Evolutionary conservation across 2,797 vertebrate species (phyloP), one percentile per base, ranked within the genome.

Genomic region (Myoxocephalus aenaeus): DNA sequence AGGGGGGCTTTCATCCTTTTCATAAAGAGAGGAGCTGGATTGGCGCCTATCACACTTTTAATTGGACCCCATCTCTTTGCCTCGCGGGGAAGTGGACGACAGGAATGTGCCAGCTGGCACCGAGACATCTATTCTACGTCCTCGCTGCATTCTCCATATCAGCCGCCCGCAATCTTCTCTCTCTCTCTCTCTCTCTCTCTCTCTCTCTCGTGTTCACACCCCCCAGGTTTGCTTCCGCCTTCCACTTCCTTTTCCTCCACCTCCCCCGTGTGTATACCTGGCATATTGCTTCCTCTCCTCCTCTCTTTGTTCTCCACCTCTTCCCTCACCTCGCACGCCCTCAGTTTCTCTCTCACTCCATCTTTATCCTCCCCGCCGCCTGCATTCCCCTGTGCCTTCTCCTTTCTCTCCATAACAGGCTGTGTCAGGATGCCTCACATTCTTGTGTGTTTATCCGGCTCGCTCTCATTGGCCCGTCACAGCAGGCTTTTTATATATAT

Each of bases 1-100:
- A 14, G 61, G 62, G 42, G 27, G 64, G n/a, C 67, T 88, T 87
- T 90, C 75, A 80, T 91, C 83, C 80, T 81, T 81, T 63, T 81
- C 74, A 25, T 89, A 80, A 84, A 83, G 65, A 87, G 80, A 83
- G 44, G 57, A 68, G 68, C 69, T 80, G 71, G 79, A 88, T 87
- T 88, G 86, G 86, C 82, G 17, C 73, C 82, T 86, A 87, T 92
- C 87, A 72, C 84, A 40, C 83, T 88, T 82, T 79, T 93, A 93
- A 91, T 90, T 92, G 85, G 85, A 64, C 79, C 70, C 84, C 87
- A 77, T 91, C 83, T 84, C 78, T 82, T 57, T 77, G 84, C 81
- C 86, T 77, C 3, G 62, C 29, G 79, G 89, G 86, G 84, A 86
- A 86, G 81, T 90, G 84, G 87, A 89, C 76, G 53, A 63, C 76